phyloP scores from a whole-genome alignment of 92 coral and sea anemone genomes.

The Bergia puertoricense region DNA sequence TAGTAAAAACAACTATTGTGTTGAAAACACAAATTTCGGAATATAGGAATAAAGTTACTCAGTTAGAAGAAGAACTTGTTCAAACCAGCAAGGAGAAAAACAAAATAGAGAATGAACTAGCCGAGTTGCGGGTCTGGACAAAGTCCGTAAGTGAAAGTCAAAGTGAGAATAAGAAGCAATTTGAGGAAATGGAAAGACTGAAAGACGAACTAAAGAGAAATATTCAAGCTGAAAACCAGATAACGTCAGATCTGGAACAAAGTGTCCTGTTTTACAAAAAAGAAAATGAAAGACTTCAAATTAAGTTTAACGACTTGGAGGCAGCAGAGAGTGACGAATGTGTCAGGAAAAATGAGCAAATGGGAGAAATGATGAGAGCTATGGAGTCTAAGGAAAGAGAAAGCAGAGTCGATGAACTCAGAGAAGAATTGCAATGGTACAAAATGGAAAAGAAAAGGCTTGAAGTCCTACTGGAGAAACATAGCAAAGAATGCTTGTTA shows the following conservation, averaged over 20 bases:
- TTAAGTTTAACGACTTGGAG: conserved; percentile 23
- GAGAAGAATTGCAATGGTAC: conserved; percentile 36
- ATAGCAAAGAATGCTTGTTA: neutral
- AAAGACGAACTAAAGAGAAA: conserved; percentile 16
- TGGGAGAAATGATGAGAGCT: neutral
- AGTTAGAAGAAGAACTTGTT: conserved; percentile 48
- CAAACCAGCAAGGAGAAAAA: conserved; percentile 55
- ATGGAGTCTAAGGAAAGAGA: neutral
- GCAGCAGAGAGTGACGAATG: neutral
- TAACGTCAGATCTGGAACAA: conserved; percentile 15
- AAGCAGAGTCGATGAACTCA: conserved; percentile 31
- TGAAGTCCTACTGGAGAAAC: conserved; percentile 29
- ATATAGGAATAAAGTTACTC: neutral
- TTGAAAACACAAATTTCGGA: conserved; percentile 28
- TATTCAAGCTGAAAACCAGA: conserved; percentile 8
- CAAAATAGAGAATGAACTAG: conserved; percentile 41
- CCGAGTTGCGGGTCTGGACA: conserved; percentile 15
- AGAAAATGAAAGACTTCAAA: conserved; percentile 38
- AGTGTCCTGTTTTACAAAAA: conserved; percentile 27
- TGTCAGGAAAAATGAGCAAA: neutral
- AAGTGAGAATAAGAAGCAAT: conserved; percentile 16
- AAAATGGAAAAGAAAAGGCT: conserved; percentile 38
- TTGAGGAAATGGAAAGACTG: conserved; percentile 13
- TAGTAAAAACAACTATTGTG: conserved; percentile 22
- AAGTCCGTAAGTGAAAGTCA: conserved; percentile 15